Evolutionary conservation across 2,888 invertebrate genomes (phyloP), one percentile per base, ranked within the genome.

Genomic region (Diaprepes abbreviatus): DNA sequence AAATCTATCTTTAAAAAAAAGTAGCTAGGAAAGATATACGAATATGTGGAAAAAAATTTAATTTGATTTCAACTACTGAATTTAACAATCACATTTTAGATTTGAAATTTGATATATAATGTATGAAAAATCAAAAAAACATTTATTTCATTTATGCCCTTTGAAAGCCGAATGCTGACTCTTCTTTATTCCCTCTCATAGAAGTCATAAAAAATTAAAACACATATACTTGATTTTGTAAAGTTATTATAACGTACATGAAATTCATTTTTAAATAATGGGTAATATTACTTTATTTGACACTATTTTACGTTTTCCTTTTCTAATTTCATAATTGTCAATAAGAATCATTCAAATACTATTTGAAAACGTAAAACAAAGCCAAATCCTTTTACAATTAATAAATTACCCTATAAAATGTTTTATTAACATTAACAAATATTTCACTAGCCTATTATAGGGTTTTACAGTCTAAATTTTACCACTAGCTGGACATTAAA

Each of bases 201-300:
- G 21, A 28, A 2, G 24, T 6, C 4, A 28, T 28, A 43, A 31
- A 38, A 28, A 64, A 64, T 64, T 43, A 64, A 64, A 64, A 64
- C 64, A 64, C 64, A 52, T 24, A 12, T 45, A 38, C 40, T 54
- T 63, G 40, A 14, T 54, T 64, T 64, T 43, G 17, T 21, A 55
- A 33, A 24, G 43, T 64, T 64, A 43, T 64, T 64, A 64, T 64
- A 31, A 38, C 36, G 38, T 52, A 62, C 63, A 60, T 60, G 19
- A 16, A 55, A 50, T 28, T 28, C 16, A 48, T 28, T 28, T 28
- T 28, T 10, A 48, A 24, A 48, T 48, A 28, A 48, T 9, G 28
- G 48, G 48, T 16, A 50, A 28, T n/a, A 12, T 16, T 50, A 50
- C 1, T 7, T 24, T 45, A 45, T 7, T 50, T 16, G 28, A 9